Conservation (phyloP, 2,888 invertebrate genomes). For the Archips crataeganus region DNA sequence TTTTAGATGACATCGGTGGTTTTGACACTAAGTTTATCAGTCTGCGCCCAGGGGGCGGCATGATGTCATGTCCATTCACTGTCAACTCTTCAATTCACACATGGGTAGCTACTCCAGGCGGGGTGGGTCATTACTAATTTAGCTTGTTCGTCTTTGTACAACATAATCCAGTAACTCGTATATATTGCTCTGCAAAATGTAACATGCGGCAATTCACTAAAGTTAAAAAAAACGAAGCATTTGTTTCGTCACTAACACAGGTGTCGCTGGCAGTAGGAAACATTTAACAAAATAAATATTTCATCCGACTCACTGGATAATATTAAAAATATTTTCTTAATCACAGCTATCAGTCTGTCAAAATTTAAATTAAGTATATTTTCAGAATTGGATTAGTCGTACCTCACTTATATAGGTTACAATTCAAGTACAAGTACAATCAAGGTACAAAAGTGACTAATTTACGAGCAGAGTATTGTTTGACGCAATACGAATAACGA, state of each 20-base stretch:
- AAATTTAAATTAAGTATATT: constrained; percentile 87
- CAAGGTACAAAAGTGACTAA: constrained; percentile 85
- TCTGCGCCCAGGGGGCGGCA: constrained; percentile 64
- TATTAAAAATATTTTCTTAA: constrained; percentile 86
- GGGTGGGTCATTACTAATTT: constrained; percentile 71
- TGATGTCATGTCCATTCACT: constrained; percentile 62
- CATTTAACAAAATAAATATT: constrained; percentile 84
- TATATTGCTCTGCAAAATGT: constrained; percentile 57
- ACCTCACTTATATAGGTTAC: constrained; percentile 79
- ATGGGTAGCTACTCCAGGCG: constrained; percentile 56
- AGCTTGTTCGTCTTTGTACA: constrained; percentile 72
- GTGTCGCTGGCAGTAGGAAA: constrained; percentile 81
- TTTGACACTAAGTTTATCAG: constrained; percentile 71
- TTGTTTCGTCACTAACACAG: constrained; percentile 71
- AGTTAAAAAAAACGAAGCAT: constrained; percentile 75
- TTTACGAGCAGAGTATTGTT: constrained; percentile 82
- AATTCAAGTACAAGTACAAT: constrained; percentile 78
- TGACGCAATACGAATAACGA: constrained; percentile 70
- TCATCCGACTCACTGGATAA: constrained; percentile 85
- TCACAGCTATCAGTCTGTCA: constrained; percentile 86
- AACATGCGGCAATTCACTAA: constrained; percentile 66
- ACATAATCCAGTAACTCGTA: constrained; percentile 61
- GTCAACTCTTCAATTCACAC: constrained; percentile 51
- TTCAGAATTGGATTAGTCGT: constrained; percentile 83
- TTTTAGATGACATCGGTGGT: constrained; percentile 83